Percentiles rank a stretch among this genome's conserved stretches.
These are phyloP conservation scores for Athalia cordata DNA, from an alignment of 2,888 invertebrate species.

Conservation along the genomic window DNA sequence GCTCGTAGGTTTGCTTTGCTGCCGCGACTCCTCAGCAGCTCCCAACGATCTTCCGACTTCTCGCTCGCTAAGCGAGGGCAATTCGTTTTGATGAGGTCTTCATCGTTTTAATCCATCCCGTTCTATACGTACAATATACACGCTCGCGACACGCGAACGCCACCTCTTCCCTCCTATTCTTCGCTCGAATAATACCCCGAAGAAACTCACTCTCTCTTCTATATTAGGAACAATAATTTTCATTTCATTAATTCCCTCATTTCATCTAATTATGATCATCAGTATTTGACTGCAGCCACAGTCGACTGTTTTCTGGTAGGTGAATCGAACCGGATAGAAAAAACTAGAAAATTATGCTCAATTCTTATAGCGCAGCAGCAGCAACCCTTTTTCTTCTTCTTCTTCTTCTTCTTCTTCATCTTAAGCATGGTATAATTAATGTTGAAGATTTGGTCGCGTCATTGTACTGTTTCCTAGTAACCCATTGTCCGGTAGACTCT, in stretches of 20 bases:
- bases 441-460: conserved; percentile 42
- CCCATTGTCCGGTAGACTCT: conserved; percentile 43
- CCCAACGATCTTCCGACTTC: too few relatives aligned
- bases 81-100: conserved; percentile 41
- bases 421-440: conserved; percentile 45
- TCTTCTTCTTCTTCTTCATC: too few relatives aligned
- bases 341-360: background rate
- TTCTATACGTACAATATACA: background rate
- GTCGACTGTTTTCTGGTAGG: background rate
- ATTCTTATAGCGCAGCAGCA: background rate
- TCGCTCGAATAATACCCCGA: too few relatives aligned
- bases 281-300: background rate
- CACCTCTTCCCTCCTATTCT: background rate
- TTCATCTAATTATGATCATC: too few relatives aligned
- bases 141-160: background rate
- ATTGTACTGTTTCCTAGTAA: conserved; percentile 44
- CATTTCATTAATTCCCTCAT: background rate
- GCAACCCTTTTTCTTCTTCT: too few relatives aligned
- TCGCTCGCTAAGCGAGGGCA: conserved; percentile 24
- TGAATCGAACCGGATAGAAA: too few relatives aligned
- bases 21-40: conserved; percentile 5
- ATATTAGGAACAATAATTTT: background rate
- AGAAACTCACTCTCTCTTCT: too few relatives aligned
- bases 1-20: conserved; percentile 34
- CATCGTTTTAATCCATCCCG: conserved; percentile 30